These are phyloP conservation scores for Callorhinus ursinus DNA, from an alignment of 2,113 vertebrate genomes.

Conservation along the genomic window DNA sequence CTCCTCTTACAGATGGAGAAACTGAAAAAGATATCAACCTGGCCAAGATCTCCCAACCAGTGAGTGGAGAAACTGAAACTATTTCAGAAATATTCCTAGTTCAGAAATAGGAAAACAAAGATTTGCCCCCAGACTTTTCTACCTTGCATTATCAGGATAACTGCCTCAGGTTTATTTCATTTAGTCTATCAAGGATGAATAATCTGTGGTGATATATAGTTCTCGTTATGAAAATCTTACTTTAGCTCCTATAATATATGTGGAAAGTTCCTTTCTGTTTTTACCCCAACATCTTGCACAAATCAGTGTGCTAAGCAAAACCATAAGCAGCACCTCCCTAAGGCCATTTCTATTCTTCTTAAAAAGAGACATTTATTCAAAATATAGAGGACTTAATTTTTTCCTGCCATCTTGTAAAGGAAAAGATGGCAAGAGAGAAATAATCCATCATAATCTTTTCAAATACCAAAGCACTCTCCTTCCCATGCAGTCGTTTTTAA, in stretches of 20 bases:
- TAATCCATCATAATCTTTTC: constrained; percentile 71
- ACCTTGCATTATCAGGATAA: neutral
- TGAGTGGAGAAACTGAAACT: neutral
- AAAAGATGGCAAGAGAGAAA: neutral
- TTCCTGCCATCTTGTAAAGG: neutral
- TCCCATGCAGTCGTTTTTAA: constrained; percentile 46
- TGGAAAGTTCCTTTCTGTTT: neutral
- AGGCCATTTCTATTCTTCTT: neutral
- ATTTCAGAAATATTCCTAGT: neutral
- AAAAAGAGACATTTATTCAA: constrained; percentile 15
- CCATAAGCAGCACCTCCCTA: neutral
- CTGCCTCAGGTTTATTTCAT: neutral
- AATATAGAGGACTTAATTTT: constrained; percentile 21
- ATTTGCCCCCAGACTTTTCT: neutral
- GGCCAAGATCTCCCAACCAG: neutral
- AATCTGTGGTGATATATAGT: neutral
- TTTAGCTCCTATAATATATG: neutral
- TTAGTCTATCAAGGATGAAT: neutral
- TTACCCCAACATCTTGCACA: neutral
- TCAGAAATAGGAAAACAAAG: neutral
- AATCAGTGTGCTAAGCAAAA: neutral
- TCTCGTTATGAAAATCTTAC: neutral
- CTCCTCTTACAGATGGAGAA: neutral
- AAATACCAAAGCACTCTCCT: neutral
- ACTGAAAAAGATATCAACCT: neutral